phyloP scores from a whole-genome alignment of 2,888 invertebrate genomes.

The Drosophila mercatorum region DNA sequence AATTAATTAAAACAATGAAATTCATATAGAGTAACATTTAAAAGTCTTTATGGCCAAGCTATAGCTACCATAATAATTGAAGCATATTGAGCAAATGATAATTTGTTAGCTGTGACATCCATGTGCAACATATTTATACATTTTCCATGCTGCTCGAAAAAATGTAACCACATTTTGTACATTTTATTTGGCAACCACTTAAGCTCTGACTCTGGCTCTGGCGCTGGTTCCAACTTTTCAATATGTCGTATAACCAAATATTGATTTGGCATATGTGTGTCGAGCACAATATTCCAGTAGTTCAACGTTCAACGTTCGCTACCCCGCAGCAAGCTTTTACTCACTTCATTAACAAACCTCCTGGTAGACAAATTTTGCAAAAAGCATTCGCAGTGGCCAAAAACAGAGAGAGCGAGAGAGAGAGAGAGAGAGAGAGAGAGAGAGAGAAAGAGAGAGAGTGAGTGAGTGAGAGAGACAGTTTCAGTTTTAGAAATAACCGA shows the following conservation, averaged over 20 bases:
- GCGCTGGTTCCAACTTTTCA: slow-evolving; percentile 5
- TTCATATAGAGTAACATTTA: neutral
- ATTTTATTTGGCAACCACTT: slow-evolving; percentile 9
- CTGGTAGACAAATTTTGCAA: slow-evolving; percentile 1
- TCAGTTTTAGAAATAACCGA: slow-evolving; percentile 13
- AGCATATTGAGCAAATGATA: slow-evolving; percentile 6
- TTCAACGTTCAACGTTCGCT: slow-evolving; percentile 1
- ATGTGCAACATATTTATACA: neutral
- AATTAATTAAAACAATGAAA: neutral
- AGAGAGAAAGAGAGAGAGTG: too few relatives aligned
- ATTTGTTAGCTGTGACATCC: neutral
- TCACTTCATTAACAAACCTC: slow-evolving; percentile 32
- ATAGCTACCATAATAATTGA: neutral
- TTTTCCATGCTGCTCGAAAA: neutral
- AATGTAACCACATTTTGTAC: slow-evolving; percentile 2
- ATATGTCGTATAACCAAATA: slow-evolving; percentile 14
- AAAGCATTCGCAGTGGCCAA: slow-evolving; percentile 4
- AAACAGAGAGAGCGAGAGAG: neutral
- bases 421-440: neutral
- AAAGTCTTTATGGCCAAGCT: neutral
- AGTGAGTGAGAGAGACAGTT: neutral
- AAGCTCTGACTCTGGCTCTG: neutral
- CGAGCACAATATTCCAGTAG: neutral
- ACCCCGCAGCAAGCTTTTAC: neutral
- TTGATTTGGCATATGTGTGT: slow-evolving; percentile 28